Conservation (phyloP, 2,113 vertebrate genomes). For the Terrapene triunguis region DNA sequence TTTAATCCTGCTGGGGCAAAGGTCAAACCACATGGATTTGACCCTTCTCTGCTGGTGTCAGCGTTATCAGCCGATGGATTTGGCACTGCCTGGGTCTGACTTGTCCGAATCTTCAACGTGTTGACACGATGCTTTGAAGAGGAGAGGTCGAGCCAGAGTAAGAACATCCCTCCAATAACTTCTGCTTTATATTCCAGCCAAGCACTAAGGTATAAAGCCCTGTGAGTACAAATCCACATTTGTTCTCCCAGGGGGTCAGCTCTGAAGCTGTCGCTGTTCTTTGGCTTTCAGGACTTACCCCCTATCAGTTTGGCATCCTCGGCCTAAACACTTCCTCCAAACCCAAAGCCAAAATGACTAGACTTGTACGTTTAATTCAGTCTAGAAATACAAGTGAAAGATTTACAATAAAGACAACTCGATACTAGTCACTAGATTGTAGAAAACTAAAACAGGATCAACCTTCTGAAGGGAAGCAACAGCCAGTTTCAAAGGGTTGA, state of each 20-base stretch:
- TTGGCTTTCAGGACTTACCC: neutral
- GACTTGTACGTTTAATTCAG: neutral
- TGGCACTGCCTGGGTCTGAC: constrained; percentile 48
- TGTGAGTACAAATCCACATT: neutral
- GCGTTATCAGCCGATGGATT: constrained; percentile 57
- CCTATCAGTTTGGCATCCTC: neutral
- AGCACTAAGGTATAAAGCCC: neutral
- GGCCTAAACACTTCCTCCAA: neutral
- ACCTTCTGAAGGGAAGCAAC: neutral
- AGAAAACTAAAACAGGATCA: neutral
- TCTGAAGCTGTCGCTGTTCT: neutral
- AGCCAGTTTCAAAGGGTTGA: neutral
- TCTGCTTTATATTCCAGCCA: constrained; percentile 54
- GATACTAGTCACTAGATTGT: neutral
- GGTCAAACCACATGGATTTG: constrained; percentile 68
- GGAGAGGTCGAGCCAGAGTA: constrained; percentile 23
- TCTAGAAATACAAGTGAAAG: neutral
- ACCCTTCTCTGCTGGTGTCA: constrained; percentile 61
- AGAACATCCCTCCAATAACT: constrained; percentile 43
- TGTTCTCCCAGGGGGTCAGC: neutral
- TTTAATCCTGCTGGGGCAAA: constrained; percentile 70
- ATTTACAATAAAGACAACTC: neutral
- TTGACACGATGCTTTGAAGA: constrained; percentile 28
- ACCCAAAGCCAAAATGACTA: neutral
- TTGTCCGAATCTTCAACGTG: neutral